Percentiles rank a stretch among this genome's conserved stretches.
phyloP scores from a whole-genome alignment of 2,113 vertebrate genomes.

The Gracilinanus agilis region DNA sequence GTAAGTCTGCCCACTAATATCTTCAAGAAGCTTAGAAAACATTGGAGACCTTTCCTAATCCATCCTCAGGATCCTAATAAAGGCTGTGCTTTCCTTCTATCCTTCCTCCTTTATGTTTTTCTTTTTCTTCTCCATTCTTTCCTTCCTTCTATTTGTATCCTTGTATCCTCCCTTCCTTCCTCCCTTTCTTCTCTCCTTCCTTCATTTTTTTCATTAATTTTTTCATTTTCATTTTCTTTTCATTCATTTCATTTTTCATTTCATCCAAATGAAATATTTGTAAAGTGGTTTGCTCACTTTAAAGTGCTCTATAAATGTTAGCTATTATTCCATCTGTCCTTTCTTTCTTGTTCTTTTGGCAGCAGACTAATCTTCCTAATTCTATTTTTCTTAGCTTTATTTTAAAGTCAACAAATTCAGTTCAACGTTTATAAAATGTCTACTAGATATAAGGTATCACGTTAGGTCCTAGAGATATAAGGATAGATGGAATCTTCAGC shows the following conservation, averaged over 20 bases:
- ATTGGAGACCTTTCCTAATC: not conserved
- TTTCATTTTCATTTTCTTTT: too few species aligned
- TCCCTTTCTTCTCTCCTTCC: too few species aligned
- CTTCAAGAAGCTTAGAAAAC: not conserved
- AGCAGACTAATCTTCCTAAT: not conserved
- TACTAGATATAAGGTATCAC: not conserved
- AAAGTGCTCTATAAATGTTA: not conserved
- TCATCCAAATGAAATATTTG: not conserved
- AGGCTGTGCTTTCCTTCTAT: too few species aligned
- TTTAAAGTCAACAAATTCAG: not conserved
- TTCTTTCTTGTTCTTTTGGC: not conserved
- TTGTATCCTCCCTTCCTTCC: not conserved
- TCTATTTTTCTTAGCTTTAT: not conserved
- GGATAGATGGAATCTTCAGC: not conserved
- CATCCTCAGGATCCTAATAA: not conserved
- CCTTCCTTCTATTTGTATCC: not conserved
- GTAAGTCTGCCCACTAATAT: not conserved
- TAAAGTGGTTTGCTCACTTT: not conserved
- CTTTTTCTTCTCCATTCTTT: not conserved
- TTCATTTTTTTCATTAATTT: too few species aligned
- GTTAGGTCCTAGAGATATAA: not conserved
- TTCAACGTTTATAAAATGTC: not conserved
- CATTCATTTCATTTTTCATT: too few species aligned
- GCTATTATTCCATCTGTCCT: not conserved
- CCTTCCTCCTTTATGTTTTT: not conserved